Evolutionary conservation across 2,797 vertebrate genomes (phyloP).

Genomic region (Discoglossus pictus): DNA sequence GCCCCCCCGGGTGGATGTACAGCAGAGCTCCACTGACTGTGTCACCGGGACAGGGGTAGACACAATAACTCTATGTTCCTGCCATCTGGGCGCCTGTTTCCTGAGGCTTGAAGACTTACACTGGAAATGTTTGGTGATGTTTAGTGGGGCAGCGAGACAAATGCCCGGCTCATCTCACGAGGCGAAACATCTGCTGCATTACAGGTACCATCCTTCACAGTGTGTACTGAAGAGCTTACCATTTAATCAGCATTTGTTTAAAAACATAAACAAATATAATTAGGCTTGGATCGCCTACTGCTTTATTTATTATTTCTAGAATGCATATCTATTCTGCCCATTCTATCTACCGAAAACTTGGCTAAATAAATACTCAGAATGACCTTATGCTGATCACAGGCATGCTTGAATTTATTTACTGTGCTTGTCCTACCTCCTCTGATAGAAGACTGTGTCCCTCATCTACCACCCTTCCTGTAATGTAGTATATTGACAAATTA

Average conservation of each 20-base stretch:
- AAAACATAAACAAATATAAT: too few relatives aligned
- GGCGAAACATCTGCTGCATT: conserved; percentile 27
- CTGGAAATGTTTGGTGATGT: conserved; percentile 22
- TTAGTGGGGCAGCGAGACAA: conserved; percentile 26
- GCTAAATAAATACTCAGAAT: too few relatives aligned
- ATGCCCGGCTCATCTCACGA: conserved; percentile 9
- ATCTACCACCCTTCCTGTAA: background rate
- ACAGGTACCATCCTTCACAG: conserved; percentile 27
- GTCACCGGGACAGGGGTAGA: conserved; percentile 38
- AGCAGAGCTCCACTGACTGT: conserved; percentile 46
- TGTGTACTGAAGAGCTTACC: conserved; percentile 29
- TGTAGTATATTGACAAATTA: too few relatives aligned
- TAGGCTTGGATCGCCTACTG: too few relatives aligned
- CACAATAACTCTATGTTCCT: conserved; percentile 41
- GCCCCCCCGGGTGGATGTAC: conserved; percentile 39
- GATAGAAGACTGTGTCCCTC: too few relatives aligned
- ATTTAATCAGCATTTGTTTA: conserved; percentile 29
- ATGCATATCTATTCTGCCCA: too few relatives aligned
- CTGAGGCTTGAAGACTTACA: conserved; percentile 26
- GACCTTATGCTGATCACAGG: too few relatives aligned
- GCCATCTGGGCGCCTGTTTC: conserved; percentile 41
- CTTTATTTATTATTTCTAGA: too few relatives aligned
- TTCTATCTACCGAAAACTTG: too few relatives aligned
- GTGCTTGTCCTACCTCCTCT: too few relatives aligned
- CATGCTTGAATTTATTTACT: too few relatives aligned